Evolutionary conservation across 2,888 invertebrate species (phyloP), one percentile per base, ranked within the genome.

Genomic region (Tricholauxania praeusta): DNA sequence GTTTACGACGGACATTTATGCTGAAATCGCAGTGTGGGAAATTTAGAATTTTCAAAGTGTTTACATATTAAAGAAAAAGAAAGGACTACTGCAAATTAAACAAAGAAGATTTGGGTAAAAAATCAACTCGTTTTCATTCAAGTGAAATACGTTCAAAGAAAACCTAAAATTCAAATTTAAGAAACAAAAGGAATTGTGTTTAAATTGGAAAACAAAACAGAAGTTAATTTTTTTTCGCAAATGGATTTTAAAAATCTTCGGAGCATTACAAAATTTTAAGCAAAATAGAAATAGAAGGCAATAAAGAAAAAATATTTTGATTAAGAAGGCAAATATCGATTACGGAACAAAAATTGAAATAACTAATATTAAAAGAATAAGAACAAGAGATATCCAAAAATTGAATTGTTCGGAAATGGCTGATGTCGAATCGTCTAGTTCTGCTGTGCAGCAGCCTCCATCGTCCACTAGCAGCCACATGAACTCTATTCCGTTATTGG

Each of bases 391-490:
- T 48, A 49, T 22, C 14, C 7, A 10, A n/a, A 32, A 19, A 64
- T 63, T 17, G 39, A 65, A 7, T 28, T n/a, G n/a, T 22, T 51
- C 47, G 17, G 74, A 75, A 53, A 79, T 79, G 79, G 78, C 79
- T 67, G 89, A 89, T 81, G 89, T 89, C 83, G 90, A 90, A 79
- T 86, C 87, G 81, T 89, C 90, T 76, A 89, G 89, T 81, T 89
- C 89, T 79, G 83, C 85, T 71, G 83, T 84, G 75, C 87, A 86
- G 75, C 86, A 86, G 79, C 83, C 85, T 73, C 84, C 87, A 59
- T 83, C 85, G 48, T 84, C 87, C 60, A 85, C 82, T 28, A 80
- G 79, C 71, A 80, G 79, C 57, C 80, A 80, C 75, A 77, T 81
- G n/a, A 81, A 79, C 74, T 80, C 81, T 67, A 78, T 87, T 65